Conservation (phyloP, 37 sponge, comb jelly and placozoan species). For the Halichondria panicea region DNA sequence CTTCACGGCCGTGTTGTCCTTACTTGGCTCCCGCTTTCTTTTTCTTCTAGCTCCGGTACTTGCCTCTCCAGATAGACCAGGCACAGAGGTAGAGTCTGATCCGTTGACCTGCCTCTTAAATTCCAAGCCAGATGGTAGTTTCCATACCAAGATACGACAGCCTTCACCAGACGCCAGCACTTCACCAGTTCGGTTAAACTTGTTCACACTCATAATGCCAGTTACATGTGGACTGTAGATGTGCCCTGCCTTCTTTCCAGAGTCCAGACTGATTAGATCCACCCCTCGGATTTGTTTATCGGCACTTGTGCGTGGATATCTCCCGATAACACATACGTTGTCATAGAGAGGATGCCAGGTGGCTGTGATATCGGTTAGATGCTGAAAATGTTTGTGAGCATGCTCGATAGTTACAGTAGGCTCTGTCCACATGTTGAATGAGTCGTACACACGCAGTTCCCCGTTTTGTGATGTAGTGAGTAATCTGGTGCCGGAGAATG, state of each 20-base stretch:
- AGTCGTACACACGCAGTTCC: constrained; percentile 49
- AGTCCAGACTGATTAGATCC: constrained; percentile 46
- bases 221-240: constrained; percentile 11
- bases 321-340: constrained; percentile 49
- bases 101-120: not conserved
- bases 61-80: not conserved
- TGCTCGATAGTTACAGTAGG: constrained; percentile 34
- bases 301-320: constrained; percentile 33
- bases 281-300: constrained; percentile 31
- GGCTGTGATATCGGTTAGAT: constrained; percentile 67
- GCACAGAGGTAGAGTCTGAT: too few relatives aligned
- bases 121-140: not conserved
- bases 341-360: constrained; percentile 75
- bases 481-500: constrained; percentile 37
- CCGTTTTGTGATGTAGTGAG: constrained; percentile 65
- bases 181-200: constrained; percentile 50
- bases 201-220: constrained; percentile 32
- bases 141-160: constrained; percentile 30
- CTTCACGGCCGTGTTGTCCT: not conserved
- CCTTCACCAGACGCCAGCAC: constrained; percentile 70
- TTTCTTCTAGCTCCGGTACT: not conserved
- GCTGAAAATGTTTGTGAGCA: constrained; percentile 66
- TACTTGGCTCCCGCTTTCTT: not conserved
- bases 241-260: constrained; percentile 17
- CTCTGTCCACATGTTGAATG: constrained; percentile 18